Percentiles rank a stretch among this genome's conserved stretches.
phyloP scores from a whole-genome alignment of 1,140 invertebrate genomes.

The Temnothorax nylanderi region DNA sequence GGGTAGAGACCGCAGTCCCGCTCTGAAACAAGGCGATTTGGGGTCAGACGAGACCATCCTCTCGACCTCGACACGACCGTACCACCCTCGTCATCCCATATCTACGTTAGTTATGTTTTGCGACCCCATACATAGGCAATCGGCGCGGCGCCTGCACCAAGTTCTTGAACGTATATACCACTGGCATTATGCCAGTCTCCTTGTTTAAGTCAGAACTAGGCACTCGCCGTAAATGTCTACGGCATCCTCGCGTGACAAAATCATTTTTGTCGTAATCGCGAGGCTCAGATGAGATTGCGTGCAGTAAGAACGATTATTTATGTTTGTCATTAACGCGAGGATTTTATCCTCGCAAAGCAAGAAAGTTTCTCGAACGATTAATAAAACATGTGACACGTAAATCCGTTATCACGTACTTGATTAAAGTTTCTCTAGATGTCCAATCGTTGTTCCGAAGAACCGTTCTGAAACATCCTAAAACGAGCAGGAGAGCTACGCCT shows the following conservation, averaged over 20 bases:
- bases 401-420: conserved; percentile 86
- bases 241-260: conserved; percentile 53
- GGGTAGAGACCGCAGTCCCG: conserved; percentile 92
- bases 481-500: conserved; percentile 87
- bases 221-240: conserved; percentile 46
- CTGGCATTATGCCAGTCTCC: conserved; percentile 72
- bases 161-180: conserved; percentile 13
- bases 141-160: conserved; percentile 4
- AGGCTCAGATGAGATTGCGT: conserved; percentile 18
- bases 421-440: conserved; percentile 91
- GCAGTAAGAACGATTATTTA: conserved; percentile 6
- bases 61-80: conserved; percentile 42
- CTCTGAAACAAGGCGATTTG: conserved; percentile 87
- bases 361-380: background rate
- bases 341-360: background rate
- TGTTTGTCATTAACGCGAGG: background rate
- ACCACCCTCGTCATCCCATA: conserved; percentile 55
- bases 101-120: conserved; percentile 65
- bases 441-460: conserved; percentile 91
- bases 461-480: conserved; percentile 88
- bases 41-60: conserved; percentile 60
- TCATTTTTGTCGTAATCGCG: conserved; percentile 27
- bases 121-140: conserved; percentile 39
- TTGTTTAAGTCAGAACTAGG: conserved; percentile 69
- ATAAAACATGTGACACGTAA: background rate